Base-by-base conservation (phyloP, 2,113 vertebrate genomes). In the Colius striatus region DNA sequence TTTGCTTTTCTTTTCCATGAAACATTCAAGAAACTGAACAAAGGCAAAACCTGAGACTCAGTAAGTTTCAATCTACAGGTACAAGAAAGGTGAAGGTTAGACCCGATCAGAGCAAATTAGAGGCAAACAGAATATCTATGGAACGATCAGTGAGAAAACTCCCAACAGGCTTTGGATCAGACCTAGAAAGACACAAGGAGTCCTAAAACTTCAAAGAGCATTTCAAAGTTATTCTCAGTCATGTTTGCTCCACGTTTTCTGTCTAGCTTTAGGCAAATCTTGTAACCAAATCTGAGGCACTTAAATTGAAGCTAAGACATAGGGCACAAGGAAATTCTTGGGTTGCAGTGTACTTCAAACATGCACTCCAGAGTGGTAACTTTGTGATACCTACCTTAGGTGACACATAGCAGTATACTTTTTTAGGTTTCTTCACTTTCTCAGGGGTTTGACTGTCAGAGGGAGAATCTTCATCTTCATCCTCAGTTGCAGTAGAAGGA, bases 401-500 rank as follows among this genome's bases (percentile, higher is more conserved):
- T 94, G 99, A 99, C 97, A 99, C 99, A 79, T 99, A 99, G 96
- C 99, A 99, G 95, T 99, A 99, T 82, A 99, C 99, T 97, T 99
- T 99, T 98, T 99, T 99, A 81, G 99, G 99, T 98, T 99, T 99
- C 98, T 99, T 99, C 97, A 99, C 97, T 95, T 99, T 99, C 97
- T 99, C 99, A 22, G 98, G 97, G 78, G 98, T 96, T 97, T 97
- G 97, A 71, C 97, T 98, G 95, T 99, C 99, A 79, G 98, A 99
- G 63, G 99, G 98, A 72, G 98, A 99, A 97, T 99, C 99, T 60
- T 99, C 98, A 50, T 98, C 98, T 25, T 98, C 99, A 76, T 99
- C 99, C 51, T 99, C 99, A 29, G 98, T 97, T 27, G 98, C 98
- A 77, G 98, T 98, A 67, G 99, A 99, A 76, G 98, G 98, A 91